Base-by-base conservation (phyloP, 2,797 vertebrate species). In the Anabas testudineus region DNA sequence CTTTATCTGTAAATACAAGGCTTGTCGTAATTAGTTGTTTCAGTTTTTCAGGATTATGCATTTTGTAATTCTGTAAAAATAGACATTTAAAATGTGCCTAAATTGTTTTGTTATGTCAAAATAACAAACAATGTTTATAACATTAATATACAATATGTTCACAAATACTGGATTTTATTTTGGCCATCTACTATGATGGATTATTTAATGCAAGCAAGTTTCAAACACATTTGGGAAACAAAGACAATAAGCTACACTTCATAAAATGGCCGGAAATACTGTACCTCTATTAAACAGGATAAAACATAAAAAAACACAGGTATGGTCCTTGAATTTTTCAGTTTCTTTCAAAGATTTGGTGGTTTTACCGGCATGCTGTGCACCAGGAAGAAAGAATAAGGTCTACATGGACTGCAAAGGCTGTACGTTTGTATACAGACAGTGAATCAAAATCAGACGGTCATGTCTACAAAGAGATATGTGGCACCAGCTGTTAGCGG, bases 321-420 rank as follows among this genome's bases (percentile, higher is more conserved):
- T 36, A 32, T 70, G 66, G 61, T 70, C 76, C 66, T 61, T 52
- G 19, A 48, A 34, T 47, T 7, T 19, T 10, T 24, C 51, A 52
- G 32, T 21, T 26, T n/a, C 14, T 65, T 34, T 56, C 19, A 51
- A 56, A 6, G 5, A 46, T 45, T 67, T 36, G 24, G 32, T 67
- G 26, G 28, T 13, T 21, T 80, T 57, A 36, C 61, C 24, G 71
- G 42, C 24, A 61, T 36, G 32, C 34, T 57, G 16, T 58, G 49
- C 24, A 45, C 30, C 5, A 21, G 53, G 3, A 12, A 34, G 32
- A 12, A 12, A 34, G 32, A 12, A 34, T 2, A 12, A 10, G 10
- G 3, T 34, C 10, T 34, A 10, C 32, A 10, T 34, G 32, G 3
- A 4, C 32, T 10, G 34, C 32, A 10, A 10, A 34, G 32, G 32